Evolutionary conservation across 2,888 invertebrate species (phyloP), one percentile per base, ranked within the genome.

Genomic region (Cabera pusaria): DNA sequence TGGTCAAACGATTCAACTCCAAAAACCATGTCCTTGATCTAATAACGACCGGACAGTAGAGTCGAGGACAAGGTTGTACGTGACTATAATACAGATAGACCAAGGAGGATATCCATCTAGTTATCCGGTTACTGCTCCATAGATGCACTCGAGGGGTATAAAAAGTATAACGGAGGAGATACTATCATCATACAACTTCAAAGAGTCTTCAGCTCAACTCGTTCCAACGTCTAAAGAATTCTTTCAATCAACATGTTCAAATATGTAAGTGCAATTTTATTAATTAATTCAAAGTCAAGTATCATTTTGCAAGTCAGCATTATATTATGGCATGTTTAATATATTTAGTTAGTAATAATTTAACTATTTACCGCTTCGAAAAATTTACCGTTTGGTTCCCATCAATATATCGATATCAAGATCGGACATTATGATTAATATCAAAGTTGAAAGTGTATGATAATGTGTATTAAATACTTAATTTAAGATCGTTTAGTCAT

Each of bases 171-270:
- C 34, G 44, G 43, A n/a, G n/a, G n/a, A n/a, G n/a, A n/a, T n/a
- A 4, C 4, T 44, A 55, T 59, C 62, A 69, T 62, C 63, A 59
- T 54, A 55, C 49, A 50, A 52, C 40, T 14, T 14, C 14, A 14
- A 2, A n/a, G 26, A 51, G 54, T 42, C 37, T 51, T 40, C 51
- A 44, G 32, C 52, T 46, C 44, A 49, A 38, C 31, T 23, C 49
- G 56, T 44, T 26, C 53, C n/a, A 39, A 40, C 41, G 17, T 51
- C 53, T 52, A 43, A 49, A 52, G 23, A 52, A 22, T n/a, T n/a
- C 32, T 34, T 14, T 17, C n/a, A n/a, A 11, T 34, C 65, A 84
- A 72, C 36, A 90, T 90, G 90, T 85, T 86, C 63, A 90, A 90
- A 85, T 83, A 77, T 63, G 89, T 90, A 52, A 85, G 89, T 81